Evolutionary conservation across 1,140 invertebrate genomes (phyloP), one percentile per base, ranked within the genome.

Genomic region (Eupristina koningsbergeri): DNA sequence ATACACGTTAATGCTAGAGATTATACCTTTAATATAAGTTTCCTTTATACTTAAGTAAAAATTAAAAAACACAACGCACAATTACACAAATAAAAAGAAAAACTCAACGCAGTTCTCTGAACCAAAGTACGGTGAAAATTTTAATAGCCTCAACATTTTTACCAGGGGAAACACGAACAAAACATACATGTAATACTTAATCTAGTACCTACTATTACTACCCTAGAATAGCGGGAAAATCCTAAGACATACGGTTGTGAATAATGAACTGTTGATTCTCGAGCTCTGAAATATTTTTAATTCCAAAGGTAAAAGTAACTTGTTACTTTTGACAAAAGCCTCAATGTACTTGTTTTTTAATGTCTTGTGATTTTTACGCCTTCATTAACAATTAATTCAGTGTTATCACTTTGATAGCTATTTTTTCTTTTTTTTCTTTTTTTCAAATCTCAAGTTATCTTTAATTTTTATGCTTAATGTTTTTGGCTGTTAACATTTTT

Each of bases 91-190:
- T n/a, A n/a, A 45, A 88, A 31, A 88, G 84, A 83, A 89, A 81
- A 89, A 90, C 87, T 90, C 87, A 90, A 90, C 87, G 80, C 86
- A 88, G 45, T 83, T 90, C 87, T 86, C 84, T 88, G 87, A 88
- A 90, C 85, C 81, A 84, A 87, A 87, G 85, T 86, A 89, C 88
- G 88, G 87, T 89, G 85, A 87, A 88, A 90, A 15, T 50, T 87
- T 86, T 88, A 91, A 91, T 92, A 92, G 91, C 91, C 91, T 91
- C 91, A 92, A 92, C 91, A 92, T 90, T 92, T 89, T 92, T 90
- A 91, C 91, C 91, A 91, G 91, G 90, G 90, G 90, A 92, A 92
- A 92, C 89, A 91, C 91, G 88, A 92, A 92, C 90, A 87, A 92
- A 92, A 90, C 87, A 89, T 92, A 91, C 90, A 89, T 90, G 88